Base-by-base conservation (phyloP, 2,888 invertebrate species). In the Panzeria rudis region DNA sequence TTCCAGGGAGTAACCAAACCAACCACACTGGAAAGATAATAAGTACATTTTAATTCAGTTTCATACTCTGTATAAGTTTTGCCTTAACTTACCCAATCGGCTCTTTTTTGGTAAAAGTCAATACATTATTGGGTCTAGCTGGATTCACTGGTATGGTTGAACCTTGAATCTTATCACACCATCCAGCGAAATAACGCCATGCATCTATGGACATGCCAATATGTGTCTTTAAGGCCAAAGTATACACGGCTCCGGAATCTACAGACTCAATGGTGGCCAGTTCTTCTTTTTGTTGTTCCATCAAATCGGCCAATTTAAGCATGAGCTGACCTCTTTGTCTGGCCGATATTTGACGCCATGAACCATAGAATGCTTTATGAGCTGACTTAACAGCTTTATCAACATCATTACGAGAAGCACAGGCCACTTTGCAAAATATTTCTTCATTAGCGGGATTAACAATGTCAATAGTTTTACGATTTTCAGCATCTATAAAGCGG, bases 191-290 rank as follows among this genome's bases (percentile, higher is more conserved):
- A 92, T 99, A 99, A 50, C 97, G 94, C 97, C 98, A 98, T 0
- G 98, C 98, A 90, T 98, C 98, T 69, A 99, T 98, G 17, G 98
- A 98, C 99, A 99, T 99, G 76, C 99, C 99, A 6, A 99, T 94
- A 93, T 99, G 99, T 0, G 99, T 99, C 92, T 99, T 99, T 17
- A 99, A 92, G 0, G 99, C 99, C 62, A 99, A 93, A 0, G 99
- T 99, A 93, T 99, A 99, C 0, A 99, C 99, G 0, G 99, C 99
- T 0, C 99, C 99, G 0, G 98, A 98, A 92, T 99, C 99, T 1
- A 98, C 94, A 0, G 96, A 95, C 91, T 99, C 99, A 25, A 99
- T 95, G 0, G 98, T 98, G 0, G 99, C 99, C 87, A 99, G 92
- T 90, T 99, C 98, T 91, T 98, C 98, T 91, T 97, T 97, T 92